A percentile compares a stretch with the other conserved stretches of the same genome.
These are phyloP conservation scores for Spilarctia lutea DNA, from an alignment of 2,888 invertebrate species.

Conservation along the genomic window DNA sequence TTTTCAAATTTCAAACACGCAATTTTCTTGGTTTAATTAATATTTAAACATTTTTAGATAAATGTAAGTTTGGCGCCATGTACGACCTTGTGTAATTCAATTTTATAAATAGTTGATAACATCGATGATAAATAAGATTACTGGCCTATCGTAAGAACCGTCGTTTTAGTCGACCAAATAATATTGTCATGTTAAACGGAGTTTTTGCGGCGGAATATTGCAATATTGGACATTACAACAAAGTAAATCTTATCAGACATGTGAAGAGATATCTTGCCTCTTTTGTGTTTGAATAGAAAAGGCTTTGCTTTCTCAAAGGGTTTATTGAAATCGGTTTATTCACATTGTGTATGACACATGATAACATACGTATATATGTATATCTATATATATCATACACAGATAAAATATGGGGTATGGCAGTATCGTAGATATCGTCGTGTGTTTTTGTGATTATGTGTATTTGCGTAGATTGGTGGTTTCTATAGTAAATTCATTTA, in stretches of 20 bases:
- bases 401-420: conserved; percentile 29
- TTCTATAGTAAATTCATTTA: neutral
- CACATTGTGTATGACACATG: neutral
- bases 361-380: no score
- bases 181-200: neutral
- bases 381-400: no score
- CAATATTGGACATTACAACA: conserved; percentile 17
- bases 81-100: neutral
- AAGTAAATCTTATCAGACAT: conserved; percentile 33
- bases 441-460: neutral
- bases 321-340: neutral
- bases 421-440: neutral
- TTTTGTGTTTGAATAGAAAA: conserved; percentile 27
- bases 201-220: neutral
- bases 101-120: conserved; percentile 19
- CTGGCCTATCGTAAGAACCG: neutral
- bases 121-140: conserved; percentile 18
- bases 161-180: neutral
- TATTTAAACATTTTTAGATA: neutral
- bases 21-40: no score
- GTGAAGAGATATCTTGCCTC: conserved; percentile 22
- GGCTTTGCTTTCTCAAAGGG: conserved; percentile 14
- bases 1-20: no score
- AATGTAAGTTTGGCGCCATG: neutral
- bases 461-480: neutral